A percentile compares a stretch with the other conserved stretches of the same genome.
phyloP scores from a whole-genome alignment of 2,888 invertebrate genomes.

The Parascotia fuliginaria region DNA sequence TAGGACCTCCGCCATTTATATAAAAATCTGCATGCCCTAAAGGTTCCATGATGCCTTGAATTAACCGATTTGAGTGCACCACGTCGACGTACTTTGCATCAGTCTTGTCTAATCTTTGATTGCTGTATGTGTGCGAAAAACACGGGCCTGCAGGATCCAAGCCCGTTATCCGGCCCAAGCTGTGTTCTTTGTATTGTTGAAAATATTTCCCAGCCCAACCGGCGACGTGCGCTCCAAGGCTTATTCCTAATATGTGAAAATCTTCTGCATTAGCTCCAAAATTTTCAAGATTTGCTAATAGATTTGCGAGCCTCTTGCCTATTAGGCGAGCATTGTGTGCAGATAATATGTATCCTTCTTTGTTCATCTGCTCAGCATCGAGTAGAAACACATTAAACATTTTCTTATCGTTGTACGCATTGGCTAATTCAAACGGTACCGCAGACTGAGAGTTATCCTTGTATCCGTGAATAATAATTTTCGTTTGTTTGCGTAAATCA shows the following conservation, averaged over 20 bases:
- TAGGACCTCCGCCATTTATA: conserved; percentile 89
- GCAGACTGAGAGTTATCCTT: conserved; percentile 76
- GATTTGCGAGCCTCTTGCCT: conserved; percentile 82
- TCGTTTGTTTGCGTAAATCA: conserved; percentile 78
- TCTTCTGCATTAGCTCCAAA: conserved; percentile 75
- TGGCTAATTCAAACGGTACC: conserved; percentile 71
- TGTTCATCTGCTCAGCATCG: conserved; percentile 77
- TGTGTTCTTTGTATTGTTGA: conserved; percentile 66
- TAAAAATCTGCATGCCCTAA: conserved; percentile 91
- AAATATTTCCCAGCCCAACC: conserved; percentile 82
- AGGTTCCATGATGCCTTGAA: conserved; percentile 81
- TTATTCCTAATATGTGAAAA: conserved; percentile 85
- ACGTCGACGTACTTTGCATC: conserved; percentile 80
- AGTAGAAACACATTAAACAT: conserved; percentile 79
- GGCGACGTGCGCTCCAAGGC: conserved; percentile 86
- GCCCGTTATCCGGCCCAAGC: conserved; percentile 77
- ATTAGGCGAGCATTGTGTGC: conserved; percentile 77
- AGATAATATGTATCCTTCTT: conserved; percentile 74
- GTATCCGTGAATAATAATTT: conserved; percentile 79
- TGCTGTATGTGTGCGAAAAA: conserved; percentile 73
- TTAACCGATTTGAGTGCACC: conserved; percentile 75
- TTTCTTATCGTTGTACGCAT: conserved; percentile 74
- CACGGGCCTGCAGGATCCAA: conserved; percentile 83
- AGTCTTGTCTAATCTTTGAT: conserved; percentile 72
- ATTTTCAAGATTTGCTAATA: conserved; percentile 78